phyloP scores from a whole-genome alignment of 2,113 vertebrate genomes.

The Nothoprocta pentlandii region DNA sequence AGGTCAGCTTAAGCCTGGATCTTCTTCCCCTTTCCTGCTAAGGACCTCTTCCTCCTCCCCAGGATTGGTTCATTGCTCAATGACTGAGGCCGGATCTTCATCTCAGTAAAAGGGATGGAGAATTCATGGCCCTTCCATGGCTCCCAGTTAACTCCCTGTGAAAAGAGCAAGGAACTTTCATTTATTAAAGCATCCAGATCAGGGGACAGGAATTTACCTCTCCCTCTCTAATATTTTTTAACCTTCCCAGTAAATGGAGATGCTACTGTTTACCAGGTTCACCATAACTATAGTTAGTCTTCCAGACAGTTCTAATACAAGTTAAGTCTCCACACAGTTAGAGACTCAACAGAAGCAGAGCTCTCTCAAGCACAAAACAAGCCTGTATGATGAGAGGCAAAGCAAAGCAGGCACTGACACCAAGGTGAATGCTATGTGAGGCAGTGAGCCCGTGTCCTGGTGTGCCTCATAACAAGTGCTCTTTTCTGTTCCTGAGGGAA shows the following conservation, averaged over 20 bases:
- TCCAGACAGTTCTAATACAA: not conserved
- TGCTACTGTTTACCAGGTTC: not conserved
- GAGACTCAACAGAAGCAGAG: not conserved
- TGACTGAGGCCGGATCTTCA: constrained; percentile 85
- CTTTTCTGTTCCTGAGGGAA: not conserved
- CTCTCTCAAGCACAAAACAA: not conserved
- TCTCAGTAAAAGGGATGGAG: constrained; percentile 88
- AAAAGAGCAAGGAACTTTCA: not conserved
- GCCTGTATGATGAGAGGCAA: not conserved
- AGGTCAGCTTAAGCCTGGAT: not conserved
- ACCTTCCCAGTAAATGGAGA: not conserved
- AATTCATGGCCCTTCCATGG: constrained; percentile 91
- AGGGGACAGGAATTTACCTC: not conserved
- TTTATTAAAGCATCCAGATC: not conserved
- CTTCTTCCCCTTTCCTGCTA: constrained; percentile 43
- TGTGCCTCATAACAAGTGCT: not conserved
- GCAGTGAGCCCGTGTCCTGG: not conserved
- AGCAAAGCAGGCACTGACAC: not conserved
- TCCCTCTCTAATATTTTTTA: not conserved
- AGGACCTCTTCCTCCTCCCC: constrained; percentile 78
- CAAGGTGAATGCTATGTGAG: not conserved
- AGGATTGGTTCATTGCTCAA: constrained; percentile 27
- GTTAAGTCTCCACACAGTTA: not conserved
- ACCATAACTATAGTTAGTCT: not conserved
- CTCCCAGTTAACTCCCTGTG: constrained; percentile 90